Evolutionary conservation across 2,113 vertebrate genomes (phyloP), one percentile per base, ranked within the genome.

Genomic region (Notothenia rossii): DNA sequence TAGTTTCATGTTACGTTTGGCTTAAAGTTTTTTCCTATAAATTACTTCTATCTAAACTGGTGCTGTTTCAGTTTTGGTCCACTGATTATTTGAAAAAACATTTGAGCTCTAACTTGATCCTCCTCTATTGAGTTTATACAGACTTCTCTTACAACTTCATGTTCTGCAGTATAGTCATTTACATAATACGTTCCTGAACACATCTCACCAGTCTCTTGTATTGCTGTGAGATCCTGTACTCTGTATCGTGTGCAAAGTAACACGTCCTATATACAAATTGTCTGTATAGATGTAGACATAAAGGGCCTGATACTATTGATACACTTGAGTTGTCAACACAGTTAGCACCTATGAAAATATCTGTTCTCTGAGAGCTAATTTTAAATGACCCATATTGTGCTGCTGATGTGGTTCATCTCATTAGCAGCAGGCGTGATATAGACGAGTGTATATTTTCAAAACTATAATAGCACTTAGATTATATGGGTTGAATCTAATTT

Each of bases 361-460:
- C 72, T 51, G 64, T 53, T 75, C 33, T 53, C 54, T n/a, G 18
- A 17, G 15, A 45, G 46, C 68, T 83, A 58, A 55, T 81, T 69
- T 71, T 55, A 75, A 79, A 70, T 63, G 54, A 80, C 51, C 63
- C 68, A 86, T 45, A 79, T 79, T 18, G n/a, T 50, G 71, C 60
- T 13, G 75, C 79, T 36, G 58, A 73, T 18, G 69, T 62, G 69
- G 56, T 61, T 67, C 22, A 36, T 60, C 59, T 49, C 29, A 7
- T 51, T 18, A 49, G 53, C 70, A 53, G 48, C 43, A 55, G 62
- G 12, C 45, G 40, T 33, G 7, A 53, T 1, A 29, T 20, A 8
- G 62, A 22, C 18, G 9, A 14, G 43, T 64, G 45, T 9, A 50
- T 20, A 14, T 50, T 49, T 7, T 10, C 18, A 55, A n/a, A 64